Evolutionary conservation across 2,888 invertebrate genomes (phyloP), one percentile per base, ranked within the genome.

Genomic region (Dorcus hopei): DNA sequence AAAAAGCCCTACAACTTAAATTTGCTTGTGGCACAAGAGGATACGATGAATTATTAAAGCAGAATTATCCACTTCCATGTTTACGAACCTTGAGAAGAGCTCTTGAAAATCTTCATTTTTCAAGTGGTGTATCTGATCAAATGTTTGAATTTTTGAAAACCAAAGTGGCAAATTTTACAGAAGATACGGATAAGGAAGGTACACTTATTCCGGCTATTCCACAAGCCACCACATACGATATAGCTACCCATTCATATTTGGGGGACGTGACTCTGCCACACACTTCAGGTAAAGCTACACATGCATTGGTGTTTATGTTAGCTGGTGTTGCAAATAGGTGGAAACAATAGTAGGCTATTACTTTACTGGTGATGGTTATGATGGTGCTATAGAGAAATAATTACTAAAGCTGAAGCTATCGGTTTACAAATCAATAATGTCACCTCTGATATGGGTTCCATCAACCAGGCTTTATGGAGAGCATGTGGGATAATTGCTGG

Each of bases 401-500:
- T 14, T 14, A 14, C 14, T 14, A 14, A 14, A 14, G 26, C 40
- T 16, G 52, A 57, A 47, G 26, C 33, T 9, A 33, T 49, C n/a
- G 47, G 38, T 38, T 50, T 59, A 7, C 43, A 52, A 14, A 62
- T 67, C 11, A 16, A 57, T 38, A 53, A 40, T 48, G 45, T 69
- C n/a, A 57, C 59, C 9, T 64, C 61, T 38, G 67, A 69, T 58
- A 69, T 68, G 69, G 65, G 64, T 16, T 38, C 61, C 26, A 14
- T 58, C 3, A 69, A 69, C 57, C 52, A 57, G 57, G 59, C 63
- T n/a, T 59, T 68, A 55, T 66, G 68, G 67, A 63, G 41, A 54
- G 26, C 14, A 14, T 63, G 53, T 14, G 52, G 50, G 19, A 61
- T 67, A 14, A 57, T 38, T 42, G 62, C 50, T 41, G 53, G 52